These are phyloP conservation scores for Halesus radiatus DNA, from an alignment of 1,140 invertebrate genomes.

Conservation along the genomic window DNA sequence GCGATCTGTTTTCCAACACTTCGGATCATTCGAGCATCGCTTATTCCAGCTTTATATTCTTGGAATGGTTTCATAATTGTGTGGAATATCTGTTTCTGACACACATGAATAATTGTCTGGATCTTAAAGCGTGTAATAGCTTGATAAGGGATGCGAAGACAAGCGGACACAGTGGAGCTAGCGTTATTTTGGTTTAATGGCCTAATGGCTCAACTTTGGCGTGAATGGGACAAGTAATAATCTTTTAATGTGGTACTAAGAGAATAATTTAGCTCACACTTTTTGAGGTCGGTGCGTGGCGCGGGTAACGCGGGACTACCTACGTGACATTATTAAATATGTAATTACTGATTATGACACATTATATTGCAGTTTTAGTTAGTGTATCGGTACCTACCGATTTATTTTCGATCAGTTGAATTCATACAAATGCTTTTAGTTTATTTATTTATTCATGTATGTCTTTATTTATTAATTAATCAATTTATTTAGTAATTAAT, in stretches of 20 bases:
- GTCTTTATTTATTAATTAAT: too few species aligned
- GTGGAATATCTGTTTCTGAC: conserved; percentile 17
- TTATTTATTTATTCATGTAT: too few species aligned
- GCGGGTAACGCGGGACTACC: too few species aligned
- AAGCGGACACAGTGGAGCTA: background rate
- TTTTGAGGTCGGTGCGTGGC: too few species aligned
- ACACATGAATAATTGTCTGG: conserved; percentile 21
- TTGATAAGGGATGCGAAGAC: conserved; percentile 14
- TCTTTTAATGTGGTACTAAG: conserved; percentile 8
- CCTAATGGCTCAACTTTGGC: background rate
- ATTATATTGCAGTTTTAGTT: too few species aligned
- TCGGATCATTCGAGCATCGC: background rate
- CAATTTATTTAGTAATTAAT: too few species aligned
- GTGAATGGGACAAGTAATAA: conserved; percentile 9
- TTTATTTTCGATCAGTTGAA: too few species aligned
- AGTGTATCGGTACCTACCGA: too few species aligned
- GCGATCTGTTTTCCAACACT: conserved; percentile 17
- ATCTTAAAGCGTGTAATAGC: conserved; percentile 17
- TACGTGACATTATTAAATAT: too few species aligned
- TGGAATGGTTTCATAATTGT: conserved; percentile 15
- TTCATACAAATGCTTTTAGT: too few species aligned
- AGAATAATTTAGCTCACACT: background rate
- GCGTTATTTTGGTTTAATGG: background rate
- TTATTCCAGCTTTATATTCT: conserved; percentile 11
- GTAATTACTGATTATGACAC: too few species aligned